Evolutionary conservation across 2,797 vertebrate genomes (phyloP), one percentile per base, ranked within the genome.

Genomic region (Siniperca undulata): DNA sequence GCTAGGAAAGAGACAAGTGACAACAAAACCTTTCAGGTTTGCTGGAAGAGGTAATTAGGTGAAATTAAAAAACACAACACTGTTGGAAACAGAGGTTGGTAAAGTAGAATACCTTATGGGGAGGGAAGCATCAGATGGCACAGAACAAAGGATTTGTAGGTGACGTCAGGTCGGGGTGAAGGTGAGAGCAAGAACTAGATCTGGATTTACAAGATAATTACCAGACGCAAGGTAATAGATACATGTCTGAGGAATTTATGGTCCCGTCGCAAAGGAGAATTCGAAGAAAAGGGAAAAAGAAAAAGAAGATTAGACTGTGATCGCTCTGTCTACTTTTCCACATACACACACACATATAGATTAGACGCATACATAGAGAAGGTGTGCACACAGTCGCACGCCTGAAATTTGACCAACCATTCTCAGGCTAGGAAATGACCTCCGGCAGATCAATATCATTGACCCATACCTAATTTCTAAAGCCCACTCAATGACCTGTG

Each of bases 361-460:
- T 7, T 20, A 46, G 5, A 40, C 6, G 8, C 60, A 46, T 19
- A 48, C 60, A 64, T 1, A 50, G 30, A 61, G 42, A 38, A 16
- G 12, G 53, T 16, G 44, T 48, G 34, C 60, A 44, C 10, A 48
- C 34, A 66, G 30, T 24, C 12, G 12, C 62, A 55, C 7, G 5
- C 59, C 24, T 86, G 91, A 85, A 89, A 91, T 86, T 66, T 82
- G 82, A 88, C 84, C 87, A 80, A 66, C 69, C 76, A 38, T 48
- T 80, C 70, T 75, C 6, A 44, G 70, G 42, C 46, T n/a, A 17
- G 42, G 61, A 82, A 86, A 80, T 67, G 61, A 91, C 79, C 70
- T 75, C 79, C 14, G 56, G 53, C 44, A 67, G 89, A 92, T 93
- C 81, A 77, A 79, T 91, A 91, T 83, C 86, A 69, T 50, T 14